Conservation (phyloP, 2,797 vertebrate genomes). For the Acanthopagrus latus region DNA sequence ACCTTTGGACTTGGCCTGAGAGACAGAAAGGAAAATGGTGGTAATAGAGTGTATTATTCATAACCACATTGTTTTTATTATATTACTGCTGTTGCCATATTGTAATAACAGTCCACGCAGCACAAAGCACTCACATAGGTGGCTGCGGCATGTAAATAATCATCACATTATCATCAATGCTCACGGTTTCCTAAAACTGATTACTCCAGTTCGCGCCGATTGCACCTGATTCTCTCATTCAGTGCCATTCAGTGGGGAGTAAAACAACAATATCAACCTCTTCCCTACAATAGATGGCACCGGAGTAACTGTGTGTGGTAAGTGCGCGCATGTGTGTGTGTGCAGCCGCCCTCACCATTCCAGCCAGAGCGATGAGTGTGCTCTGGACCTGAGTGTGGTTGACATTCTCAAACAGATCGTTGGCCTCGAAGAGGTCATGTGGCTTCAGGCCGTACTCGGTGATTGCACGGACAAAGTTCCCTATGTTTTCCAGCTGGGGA, state of each 20-base stretch:
- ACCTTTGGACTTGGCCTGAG: constrained; percentile 94
- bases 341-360: constrained; percentile 88
- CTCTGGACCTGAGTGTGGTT: constrained; percentile 97
- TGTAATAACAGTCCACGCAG: not conserved
- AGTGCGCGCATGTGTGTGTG: constrained; percentile 16
- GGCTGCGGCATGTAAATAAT: not conserved
- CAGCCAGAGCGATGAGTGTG: constrained; percentile 92
- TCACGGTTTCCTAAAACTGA: not conserved
- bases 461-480: constrained; percentile 93
- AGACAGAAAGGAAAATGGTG: constrained; percentile 23
- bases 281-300: constrained; percentile 10
- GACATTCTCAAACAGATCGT: constrained; percentile 95
- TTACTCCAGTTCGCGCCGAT: not conserved
- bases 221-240: not conserved
- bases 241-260: not conserved
- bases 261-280: not conserved
- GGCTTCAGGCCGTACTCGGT: constrained; percentile 92
- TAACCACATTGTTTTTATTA: constrained; percentile 44
- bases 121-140: constrained; percentile 5
- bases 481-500: constrained; percentile 94
- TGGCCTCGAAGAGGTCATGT: constrained; percentile 96
- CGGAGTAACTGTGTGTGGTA: constrained; percentile 6
- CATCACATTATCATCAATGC: not conserved
- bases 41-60: constrained; percentile 18
- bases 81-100: not conserved